These are phyloP conservation scores for Ptychobarbus kaznakovi DNA, from an alignment of 2,797 vertebrate genomes.

Conservation along the genomic window DNA sequence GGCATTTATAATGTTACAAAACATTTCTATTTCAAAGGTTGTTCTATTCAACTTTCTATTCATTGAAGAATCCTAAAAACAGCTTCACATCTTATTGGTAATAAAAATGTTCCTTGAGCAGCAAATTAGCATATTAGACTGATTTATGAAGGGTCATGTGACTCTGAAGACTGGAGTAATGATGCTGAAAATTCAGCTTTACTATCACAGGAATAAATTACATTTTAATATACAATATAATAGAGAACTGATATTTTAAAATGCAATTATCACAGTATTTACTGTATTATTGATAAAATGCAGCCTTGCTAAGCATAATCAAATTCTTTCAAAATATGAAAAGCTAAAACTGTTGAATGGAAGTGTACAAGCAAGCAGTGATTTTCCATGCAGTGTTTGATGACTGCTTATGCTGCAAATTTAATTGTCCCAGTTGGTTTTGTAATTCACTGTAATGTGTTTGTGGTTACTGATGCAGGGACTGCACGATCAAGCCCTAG, in stretches of 20 bases:
- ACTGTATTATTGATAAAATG: neutral
- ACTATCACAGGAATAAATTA: neutral
- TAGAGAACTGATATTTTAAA: neutral
- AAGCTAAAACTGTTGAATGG: neutral
- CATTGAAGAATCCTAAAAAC: neutral
- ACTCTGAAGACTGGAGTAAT: neutral
- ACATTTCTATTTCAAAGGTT: neutral
- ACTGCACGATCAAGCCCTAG: constrained; percentile 87
- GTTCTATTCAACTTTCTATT: neutral
- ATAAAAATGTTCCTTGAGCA: neutral
- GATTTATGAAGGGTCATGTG: neutral
- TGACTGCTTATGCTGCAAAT: neutral
- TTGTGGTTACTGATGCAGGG: constrained; percentile 74
- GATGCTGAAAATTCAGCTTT: neutral
- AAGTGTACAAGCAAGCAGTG: neutral
- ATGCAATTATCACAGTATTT: neutral
- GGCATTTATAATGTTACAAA: neutral
- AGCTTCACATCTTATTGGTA: neutral
- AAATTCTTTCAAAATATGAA: neutral
- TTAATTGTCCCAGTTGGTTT: neutral
- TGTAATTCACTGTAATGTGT: constrained; percentile 5
- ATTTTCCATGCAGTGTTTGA: neutral
- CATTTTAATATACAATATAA: neutral
- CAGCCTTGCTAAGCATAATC: neutral
- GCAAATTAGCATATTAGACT: neutral